Base-by-base conservation (phyloP, 2,797 vertebrate species). In the Ficedula albicollis region DNA sequence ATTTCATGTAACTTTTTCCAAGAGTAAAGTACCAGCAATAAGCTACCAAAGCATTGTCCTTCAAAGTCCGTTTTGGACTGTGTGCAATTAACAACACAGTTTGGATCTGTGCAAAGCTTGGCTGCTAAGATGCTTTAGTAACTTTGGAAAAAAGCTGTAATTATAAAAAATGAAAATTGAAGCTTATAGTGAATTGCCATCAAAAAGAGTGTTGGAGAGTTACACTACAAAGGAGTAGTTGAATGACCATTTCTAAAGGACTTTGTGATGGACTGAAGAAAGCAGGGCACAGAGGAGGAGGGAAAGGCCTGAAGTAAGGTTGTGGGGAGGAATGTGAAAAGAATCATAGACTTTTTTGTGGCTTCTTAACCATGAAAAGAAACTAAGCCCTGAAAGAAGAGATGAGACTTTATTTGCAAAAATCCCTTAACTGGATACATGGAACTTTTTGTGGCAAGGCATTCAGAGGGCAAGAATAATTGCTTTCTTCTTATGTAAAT, bases 391-490 rank as follows among this genome's bases (percentile, higher is more conserved):
- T 78, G 52, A 89, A 92, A 73, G 62, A 88, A 60, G 88, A 75
- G 58, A 87, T 82, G 56, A 69, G 68, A 86, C 55, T 77, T 48
- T 68, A 79, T 86, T 86, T 85, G 68, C 26, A 67, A 72, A 78
- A 93, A 83, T 93, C 83, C 34, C 27, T 69, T 76, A 54, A 81
- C 59, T 73, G 69, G 44, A 22, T 89, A 82, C 49, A 41, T 63
- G 59, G 32, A 84, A 90, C n/a, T 64, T 90, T 90, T 10, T 75
- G 66, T 93, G 51, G 34, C 3, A 7, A 88, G 69, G 34, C 80
- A 73, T 89, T 95, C 87, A 90, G 75, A 92, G 64, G 52, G 59
- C 84, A 93, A 74, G 79, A 80, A 70, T 92, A 92, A 93, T 96
- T 81, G 29, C 84, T 92, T 88, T 70, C 56, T 91, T 84, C 54